These are phyloP conservation scores for Micromussa lordhowensis DNA, from an alignment of 92 coral and sea anemone genomes.

Conservation along the genomic window DNA sequence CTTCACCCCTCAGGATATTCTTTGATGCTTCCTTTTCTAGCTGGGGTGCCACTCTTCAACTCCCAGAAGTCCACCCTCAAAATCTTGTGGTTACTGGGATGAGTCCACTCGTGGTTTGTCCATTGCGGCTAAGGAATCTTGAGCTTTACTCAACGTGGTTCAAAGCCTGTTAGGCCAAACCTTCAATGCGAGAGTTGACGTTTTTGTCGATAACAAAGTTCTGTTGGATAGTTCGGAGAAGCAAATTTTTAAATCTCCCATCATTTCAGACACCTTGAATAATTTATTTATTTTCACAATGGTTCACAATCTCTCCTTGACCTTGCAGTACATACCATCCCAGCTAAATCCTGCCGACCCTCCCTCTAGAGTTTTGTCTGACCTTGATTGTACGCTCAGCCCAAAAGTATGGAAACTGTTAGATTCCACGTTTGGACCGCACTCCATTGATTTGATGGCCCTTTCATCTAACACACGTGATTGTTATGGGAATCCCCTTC, in stretches of 20 bases:
- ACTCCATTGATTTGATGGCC: slow-evolving; percentile 26
- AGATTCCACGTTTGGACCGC: slow-evolving; percentile 18
- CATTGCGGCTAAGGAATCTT: slow-evolving; percentile 31
- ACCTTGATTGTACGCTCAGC: slow-evolving; percentile 15
- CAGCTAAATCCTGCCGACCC: slow-evolving; percentile 20
- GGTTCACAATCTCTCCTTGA: neutral
- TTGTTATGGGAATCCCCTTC: neutral
- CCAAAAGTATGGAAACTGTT: slow-evolving; percentile 1
- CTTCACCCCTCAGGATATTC: neutral
- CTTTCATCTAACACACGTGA: slow-evolving; percentile 1
- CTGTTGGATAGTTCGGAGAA: slow-evolving; percentile 27
- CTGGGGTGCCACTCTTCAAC: slow-evolving; percentile 34
- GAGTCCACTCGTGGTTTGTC: neutral
- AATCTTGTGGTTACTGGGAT: slow-evolving; percentile 19
- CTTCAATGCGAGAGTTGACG: slow-evolving; percentile 24
- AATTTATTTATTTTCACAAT: neutral
- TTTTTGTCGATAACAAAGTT: slow-evolving; percentile 40
- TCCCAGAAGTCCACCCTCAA: neutral
- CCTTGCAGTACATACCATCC: slow-evolving; percentile 4
- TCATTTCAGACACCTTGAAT: slow-evolving; percentile 4
- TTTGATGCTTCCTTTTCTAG: slow-evolving; percentile 24
- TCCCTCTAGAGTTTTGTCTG: slow-evolving; percentile 30
- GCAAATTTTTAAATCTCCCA: slow-evolving; percentile 24
- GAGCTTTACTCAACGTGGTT: slow-evolving; percentile 13
- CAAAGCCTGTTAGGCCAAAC: neutral